phyloP scores from a whole-genome alignment of 2,797 vertebrate genomes.

The Tenualosa ilisha region DNA sequence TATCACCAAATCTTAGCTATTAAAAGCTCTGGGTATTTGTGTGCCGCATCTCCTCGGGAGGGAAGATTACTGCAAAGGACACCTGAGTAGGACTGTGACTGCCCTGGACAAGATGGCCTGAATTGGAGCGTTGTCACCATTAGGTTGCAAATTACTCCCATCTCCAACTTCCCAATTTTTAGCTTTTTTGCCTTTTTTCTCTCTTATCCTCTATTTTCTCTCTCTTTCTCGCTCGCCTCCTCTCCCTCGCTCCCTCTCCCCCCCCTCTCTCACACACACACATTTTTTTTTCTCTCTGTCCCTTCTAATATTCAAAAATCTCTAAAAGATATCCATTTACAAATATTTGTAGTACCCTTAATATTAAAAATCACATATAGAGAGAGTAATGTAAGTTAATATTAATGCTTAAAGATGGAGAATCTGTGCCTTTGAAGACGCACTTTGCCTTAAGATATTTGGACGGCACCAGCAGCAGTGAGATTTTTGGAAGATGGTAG shows the following conservation, averaged over 20 bases:
- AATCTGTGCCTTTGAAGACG: not conserved
- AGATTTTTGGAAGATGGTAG: not conserved
- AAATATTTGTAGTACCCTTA: not conserved
- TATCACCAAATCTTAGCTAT: conserved; percentile 33
- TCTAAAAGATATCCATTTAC: conserved; percentile 6
- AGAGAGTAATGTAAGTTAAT: not conserved
- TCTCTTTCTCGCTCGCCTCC: not conserved
- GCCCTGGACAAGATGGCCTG: conserved; percentile 26
- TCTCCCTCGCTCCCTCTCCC: not conserved
- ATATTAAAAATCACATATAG: not conserved
- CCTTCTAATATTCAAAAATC: not conserved
- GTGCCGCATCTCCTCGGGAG: conserved; percentile 17
- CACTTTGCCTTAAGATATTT: not conserved
- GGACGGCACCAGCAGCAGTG: not conserved
- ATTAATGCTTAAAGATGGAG: not conserved
- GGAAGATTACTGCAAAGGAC: conserved; percentile 43
- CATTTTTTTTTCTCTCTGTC: not conserved
- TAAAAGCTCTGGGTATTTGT: conserved; percentile 33
- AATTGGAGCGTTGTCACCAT: conserved; percentile 35
- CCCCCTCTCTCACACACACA: not conserved
- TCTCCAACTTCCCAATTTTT: conserved; percentile 25
- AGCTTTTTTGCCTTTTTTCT: conserved; percentile 27
- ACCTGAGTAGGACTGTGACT: conserved; percentile 33
- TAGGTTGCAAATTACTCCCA: conserved; percentile 35
- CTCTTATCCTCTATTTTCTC: conserved; percentile 16